Evolutionary conservation across 2,888 invertebrate genomes (phyloP).

Genomic region (Omphaloscelis lunosa): DNA sequence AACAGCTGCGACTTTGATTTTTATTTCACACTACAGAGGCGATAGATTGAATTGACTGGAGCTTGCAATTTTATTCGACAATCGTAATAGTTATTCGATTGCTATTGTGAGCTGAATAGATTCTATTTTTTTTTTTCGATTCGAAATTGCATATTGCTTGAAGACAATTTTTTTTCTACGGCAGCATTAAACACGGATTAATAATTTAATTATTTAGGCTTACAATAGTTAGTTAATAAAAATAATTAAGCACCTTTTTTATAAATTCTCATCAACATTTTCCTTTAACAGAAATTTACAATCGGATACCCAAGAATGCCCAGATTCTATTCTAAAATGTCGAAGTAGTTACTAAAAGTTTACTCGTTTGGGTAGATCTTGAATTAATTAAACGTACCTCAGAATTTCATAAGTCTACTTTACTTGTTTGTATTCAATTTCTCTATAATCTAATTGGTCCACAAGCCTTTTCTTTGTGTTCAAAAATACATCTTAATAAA

Average conservation of each 20-base stretch:
- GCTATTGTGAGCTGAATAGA: constrained; percentile 37
- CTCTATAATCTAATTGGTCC: constrained; percentile 36
- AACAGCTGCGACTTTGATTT: constrained; percentile 37
- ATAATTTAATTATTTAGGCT: neutral
- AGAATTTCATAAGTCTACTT: constrained; percentile 39
- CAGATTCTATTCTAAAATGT: neutral
- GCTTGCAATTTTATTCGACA: constrained; percentile 41
- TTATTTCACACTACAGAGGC: constrained; percentile 40
- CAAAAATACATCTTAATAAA: constrained; percentile 16
- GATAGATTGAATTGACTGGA: constrained; percentile 34
- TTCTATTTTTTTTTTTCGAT: constrained; percentile 39
- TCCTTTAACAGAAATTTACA: neutral
- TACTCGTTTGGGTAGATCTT: constrained; percentile 21
- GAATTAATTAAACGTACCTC: constrained; percentile 36
- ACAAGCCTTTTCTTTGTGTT: constrained; percentile 36
- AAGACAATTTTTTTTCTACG: neutral
- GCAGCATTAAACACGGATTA: neutral
- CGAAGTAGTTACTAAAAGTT: constrained; percentile 3
- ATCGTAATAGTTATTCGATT: constrained; percentile 48
- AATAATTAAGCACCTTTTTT: neutral
- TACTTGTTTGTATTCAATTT: constrained; percentile 33
- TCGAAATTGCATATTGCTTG: neutral
- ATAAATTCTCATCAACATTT: neutral
- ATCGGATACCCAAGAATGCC: neutral
- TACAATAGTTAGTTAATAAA: neutral